A percentile compares a stretch with the other conserved stretches of the same genome.
Conservation (phyloP, 2,113 vertebrate species). For the Emydocephalus ijimae region DNA sequence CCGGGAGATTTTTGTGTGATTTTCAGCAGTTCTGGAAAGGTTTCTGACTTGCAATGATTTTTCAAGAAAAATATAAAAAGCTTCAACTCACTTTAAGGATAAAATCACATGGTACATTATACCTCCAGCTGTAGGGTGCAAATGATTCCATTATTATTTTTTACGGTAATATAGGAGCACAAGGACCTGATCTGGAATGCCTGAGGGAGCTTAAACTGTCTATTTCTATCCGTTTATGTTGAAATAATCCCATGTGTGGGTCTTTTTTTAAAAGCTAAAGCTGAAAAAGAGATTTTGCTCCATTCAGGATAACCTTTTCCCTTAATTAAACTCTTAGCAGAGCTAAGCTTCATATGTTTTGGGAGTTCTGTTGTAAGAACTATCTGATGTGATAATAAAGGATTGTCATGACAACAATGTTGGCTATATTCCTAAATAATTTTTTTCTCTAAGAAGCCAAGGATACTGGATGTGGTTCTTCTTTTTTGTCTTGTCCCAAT, state of each 20-base stretch:
- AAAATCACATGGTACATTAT: not conserved
- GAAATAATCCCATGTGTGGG: not conserved
- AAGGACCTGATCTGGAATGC: not conserved
- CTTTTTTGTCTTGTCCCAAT: not conserved
- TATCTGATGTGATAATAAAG: not conserved
- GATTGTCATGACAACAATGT: not conserved
- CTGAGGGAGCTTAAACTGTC: not conserved
- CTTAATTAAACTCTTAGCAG: not conserved
- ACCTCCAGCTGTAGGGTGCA: not conserved
- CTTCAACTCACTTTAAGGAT: not conserved
- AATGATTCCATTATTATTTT: not conserved
- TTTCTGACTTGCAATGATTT: not conserved
- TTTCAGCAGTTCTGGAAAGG: not conserved
- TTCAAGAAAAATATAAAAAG: not conserved
- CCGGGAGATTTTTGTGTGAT: not conserved
- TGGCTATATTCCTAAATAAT: not conserved
- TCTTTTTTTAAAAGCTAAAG: not conserved
- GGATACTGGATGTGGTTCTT: not conserved
- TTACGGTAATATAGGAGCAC: not conserved
- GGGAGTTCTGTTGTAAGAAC: not conserved
- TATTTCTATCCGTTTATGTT: not conserved
- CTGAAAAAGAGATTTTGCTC: not conserved
- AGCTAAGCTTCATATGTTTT: not conserved
- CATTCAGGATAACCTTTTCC: not conserved
- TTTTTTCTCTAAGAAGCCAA: not conserved